These are phyloP conservation scores for Agapetus fuscipes DNA, from an alignment of 2,888 invertebrate species.

Conservation along the genomic window DNA sequence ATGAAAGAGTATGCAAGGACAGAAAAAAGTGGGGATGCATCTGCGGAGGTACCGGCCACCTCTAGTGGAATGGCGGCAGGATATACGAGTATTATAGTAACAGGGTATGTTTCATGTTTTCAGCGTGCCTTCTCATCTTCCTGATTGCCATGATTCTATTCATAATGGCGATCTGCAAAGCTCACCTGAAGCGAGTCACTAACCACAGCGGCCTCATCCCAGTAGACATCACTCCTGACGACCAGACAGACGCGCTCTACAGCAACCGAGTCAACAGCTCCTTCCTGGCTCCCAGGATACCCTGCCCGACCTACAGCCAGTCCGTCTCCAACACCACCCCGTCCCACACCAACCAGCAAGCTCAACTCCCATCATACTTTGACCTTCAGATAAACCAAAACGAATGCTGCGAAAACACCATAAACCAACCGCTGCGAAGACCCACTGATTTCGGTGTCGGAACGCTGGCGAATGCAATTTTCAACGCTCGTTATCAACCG, in stretches of 20 bases:
- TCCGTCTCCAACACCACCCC: constrained; percentile 12
- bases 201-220: constrained; percentile 24
- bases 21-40: no score
- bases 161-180: constrained; percentile 42
- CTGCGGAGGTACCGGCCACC: no score
- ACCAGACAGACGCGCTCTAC: neutral
- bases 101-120: no score
- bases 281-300: neutral
- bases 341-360: no score
- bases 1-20: no score
- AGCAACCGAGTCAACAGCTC: neutral
- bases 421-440: constrained; percentile 11
- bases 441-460: constrained; percentile 29
- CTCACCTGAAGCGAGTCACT: constrained; percentile 41
- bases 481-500: constrained; percentile 36
- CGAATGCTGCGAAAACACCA: neutral
- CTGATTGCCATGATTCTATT: constrained; percentile 42
- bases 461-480: constrained; percentile 33
- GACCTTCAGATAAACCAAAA: constrained; percentile 6
- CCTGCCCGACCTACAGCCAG: constrained; percentile 14
- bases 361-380: constrained; percentile 8
- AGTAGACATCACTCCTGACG: neutral
- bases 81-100: no score
- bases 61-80: no score
- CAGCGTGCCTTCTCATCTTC: constrained; percentile 42